phyloP scores from a whole-genome alignment of 1,140 invertebrate species.

The Ceratina australensis region DNA sequence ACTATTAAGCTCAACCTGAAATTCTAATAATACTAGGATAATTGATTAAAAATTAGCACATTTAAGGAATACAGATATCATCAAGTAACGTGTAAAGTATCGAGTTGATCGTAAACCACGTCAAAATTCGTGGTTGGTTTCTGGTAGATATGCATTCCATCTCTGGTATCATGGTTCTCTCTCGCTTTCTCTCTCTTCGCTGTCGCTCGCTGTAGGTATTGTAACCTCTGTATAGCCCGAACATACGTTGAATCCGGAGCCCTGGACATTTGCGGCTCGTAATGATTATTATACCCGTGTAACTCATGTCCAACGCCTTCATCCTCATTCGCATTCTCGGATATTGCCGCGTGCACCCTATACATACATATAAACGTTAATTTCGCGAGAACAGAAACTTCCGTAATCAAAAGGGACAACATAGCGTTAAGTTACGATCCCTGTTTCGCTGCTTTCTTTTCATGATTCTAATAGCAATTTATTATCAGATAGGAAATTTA shows the following conservation, averaged over 20 bases:
- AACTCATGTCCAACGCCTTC: constrained; percentile 59
- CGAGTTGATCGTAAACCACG: constrained; percentile 55
- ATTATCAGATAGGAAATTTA: too few species aligned
- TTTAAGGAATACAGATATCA: too few species aligned
- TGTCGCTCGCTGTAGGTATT: constrained; percentile 2
- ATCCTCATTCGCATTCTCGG: constrained; percentile 47
- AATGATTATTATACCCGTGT: constrained; percentile 63
- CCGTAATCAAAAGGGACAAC: constrained; percentile 23
- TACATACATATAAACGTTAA: constrained; percentile 32
- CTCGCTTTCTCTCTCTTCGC: constrained; percentile 1
- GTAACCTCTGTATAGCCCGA: constrained; percentile 39
- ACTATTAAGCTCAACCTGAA: background rate
- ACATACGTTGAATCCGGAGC: constrained; percentile 49
- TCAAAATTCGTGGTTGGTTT: constrained; percentile 63
- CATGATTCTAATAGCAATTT: too few species aligned
- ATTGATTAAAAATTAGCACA: too few species aligned
- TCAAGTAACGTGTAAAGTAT: constrained; percentile 25
- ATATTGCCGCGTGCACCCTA: constrained; percentile 41
- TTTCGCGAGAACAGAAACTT: constrained; percentile 35
- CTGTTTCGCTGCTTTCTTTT: too few species aligned
- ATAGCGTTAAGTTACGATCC: background rate
- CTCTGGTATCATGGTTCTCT: background rate
- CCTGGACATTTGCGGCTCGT: constrained; percentile 57
- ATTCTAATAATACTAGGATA: too few species aligned
- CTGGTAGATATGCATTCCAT: constrained; percentile 55